phyloP scores from a whole-genome alignment of 2,888 invertebrate genomes.

The Mesochorus sp. region DNA sequence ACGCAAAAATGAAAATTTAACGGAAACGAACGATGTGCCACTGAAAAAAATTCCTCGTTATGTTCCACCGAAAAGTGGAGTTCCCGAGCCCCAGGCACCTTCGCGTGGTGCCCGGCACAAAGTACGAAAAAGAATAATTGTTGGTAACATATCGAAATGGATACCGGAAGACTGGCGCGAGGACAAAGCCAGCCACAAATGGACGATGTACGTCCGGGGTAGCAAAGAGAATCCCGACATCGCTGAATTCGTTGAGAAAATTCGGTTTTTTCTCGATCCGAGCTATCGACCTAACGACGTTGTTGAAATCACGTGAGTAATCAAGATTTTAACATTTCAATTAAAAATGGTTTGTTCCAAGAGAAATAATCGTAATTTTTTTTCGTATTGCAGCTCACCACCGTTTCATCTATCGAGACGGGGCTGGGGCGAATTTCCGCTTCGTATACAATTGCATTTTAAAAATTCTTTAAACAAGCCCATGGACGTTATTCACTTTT shows the following conservation, averaged over 20 bases:
- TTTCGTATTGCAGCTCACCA: constrained; percentile 86
- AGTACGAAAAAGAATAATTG: constrained; percentile 79
- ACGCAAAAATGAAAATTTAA: not conserved
- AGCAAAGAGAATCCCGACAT: constrained; percentile 85
- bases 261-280: constrained; percentile 91
- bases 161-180: constrained; percentile 87
- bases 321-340: not conserved
- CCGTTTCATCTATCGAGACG: constrained; percentile 93
- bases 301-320: constrained; percentile 88
- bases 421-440: constrained; percentile 97
- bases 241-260: constrained; percentile 87
- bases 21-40: constrained; percentile 53
- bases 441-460: constrained; percentile 91
- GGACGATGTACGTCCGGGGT: constrained; percentile 94
- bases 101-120: constrained; percentile 77
- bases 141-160: constrained; percentile 93
- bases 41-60: constrained; percentile 79
- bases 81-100: constrained; percentile 71
- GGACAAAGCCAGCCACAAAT: constrained; percentile 92
- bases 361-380: too few species aligned
- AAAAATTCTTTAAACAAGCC: constrained; percentile 89
- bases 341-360: too few species aligned
- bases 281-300: constrained; percentile 94
- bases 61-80: constrained; percentile 76
- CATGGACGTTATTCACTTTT: constrained; percentile 89